Percentiles rank a stretch among this genome's conserved stretches.
These are phyloP conservation scores for Menidia beryllina DNA, from an alignment of 2,113 vertebrate genomes.

Conservation along the genomic window DNA sequence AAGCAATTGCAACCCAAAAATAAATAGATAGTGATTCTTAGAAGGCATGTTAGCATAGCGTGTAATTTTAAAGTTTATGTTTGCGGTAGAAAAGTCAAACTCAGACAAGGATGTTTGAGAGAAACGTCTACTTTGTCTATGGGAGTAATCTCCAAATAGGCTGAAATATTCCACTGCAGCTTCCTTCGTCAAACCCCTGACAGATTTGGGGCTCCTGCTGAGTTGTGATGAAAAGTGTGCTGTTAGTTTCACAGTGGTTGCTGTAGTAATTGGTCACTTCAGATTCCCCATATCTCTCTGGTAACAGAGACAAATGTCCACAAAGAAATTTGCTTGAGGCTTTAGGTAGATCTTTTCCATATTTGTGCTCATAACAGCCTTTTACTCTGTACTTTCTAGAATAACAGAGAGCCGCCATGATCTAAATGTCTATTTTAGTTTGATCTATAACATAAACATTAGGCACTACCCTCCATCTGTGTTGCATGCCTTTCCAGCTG, in stretches of 20 bases:
- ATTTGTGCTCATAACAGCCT: slow-evolving; percentile 4
- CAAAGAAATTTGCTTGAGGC: slow-evolving; percentile 19
- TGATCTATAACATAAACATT: slow-evolving; percentile 47
- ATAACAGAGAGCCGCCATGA: slow-evolving; percentile 1
- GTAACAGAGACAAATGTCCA: slow-evolving; percentile 4
- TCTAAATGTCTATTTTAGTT: slow-evolving; percentile 62
- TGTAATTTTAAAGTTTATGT: slow-evolving; percentile 39
- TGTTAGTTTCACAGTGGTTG: slow-evolving; percentile 46
- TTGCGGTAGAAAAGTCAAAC: slow-evolving; percentile 46
- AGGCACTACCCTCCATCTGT: slow-evolving; percentile 52
- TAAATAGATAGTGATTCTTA: slow-evolving; percentile 40
- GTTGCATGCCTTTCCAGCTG: slow-evolving; percentile 34
- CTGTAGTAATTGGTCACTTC: slow-evolving; percentile 64
- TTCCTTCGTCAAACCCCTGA: slow-evolving; percentile 65
- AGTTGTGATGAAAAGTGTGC: slow-evolving; percentile 49
- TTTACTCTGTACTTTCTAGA: slow-evolving; percentile 23
- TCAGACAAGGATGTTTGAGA: slow-evolving; percentile 12
- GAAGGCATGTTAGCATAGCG: slow-evolving; percentile 40
- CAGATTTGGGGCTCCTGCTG: slow-evolving; percentile 71
- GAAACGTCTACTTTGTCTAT: slow-evolving; percentile 18
- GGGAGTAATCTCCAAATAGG: slow-evolving; percentile 54
- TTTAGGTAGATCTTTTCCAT: slow-evolving; percentile 17
- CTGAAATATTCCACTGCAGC: slow-evolving; percentile 37
- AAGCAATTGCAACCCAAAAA: slow-evolving; percentile 26
- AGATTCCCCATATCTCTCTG: slow-evolving; percentile 36